Base-by-base conservation (phyloP, 2,113 vertebrate species). In the Ceyx margarethae region DNA sequence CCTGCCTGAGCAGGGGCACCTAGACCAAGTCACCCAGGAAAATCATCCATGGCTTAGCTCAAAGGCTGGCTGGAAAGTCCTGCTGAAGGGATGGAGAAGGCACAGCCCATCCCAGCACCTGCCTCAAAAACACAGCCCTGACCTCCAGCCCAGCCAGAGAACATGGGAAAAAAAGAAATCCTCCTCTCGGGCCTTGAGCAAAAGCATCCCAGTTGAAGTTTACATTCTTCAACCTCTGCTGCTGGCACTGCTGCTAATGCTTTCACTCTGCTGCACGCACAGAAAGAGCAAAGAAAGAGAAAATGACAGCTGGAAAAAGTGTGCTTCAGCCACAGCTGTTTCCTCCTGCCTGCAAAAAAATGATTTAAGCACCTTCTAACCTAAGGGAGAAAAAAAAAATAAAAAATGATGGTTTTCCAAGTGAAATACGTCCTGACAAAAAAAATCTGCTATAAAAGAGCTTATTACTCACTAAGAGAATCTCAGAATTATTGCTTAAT, bases 321-420 rank as follows among this genome's bases (percentile, higher is more conserved):
- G 35, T 86, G 46, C 56, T 96, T 90, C 53, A 96, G 94, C 88
- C 96, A 92, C 97, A 97, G 97, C 96, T 97, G 97, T 97, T 97
- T 97, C 97, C 96, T 97, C 67, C 95, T 97, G 95, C 97, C 91
- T 96, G 95, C 85, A 95, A 73, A 92, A 92, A 46, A 96, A 93
- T 96, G 91, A 97, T 97, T 97, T 95, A 97, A 96, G 86, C 76
- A 92, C 94, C 96, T 97, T 96, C 35, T 95, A 96, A 97, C 91
- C 90, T 54, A 83, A 81, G 79, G 82, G 89, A 91, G 89, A 19
- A 67, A 72, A 72, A 75, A 51, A 21, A 71, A 29, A 67, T 68
- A 69, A 72, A 51, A 21, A 71, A 29, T 5, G 11, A 85, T 83
- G 60, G 79, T 68, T 96, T 97, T 96, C 62, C 28, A 91, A 95